Conservation (phyloP, 2,888 invertebrate species). For the Lamellibrachia satsuma region DNA sequence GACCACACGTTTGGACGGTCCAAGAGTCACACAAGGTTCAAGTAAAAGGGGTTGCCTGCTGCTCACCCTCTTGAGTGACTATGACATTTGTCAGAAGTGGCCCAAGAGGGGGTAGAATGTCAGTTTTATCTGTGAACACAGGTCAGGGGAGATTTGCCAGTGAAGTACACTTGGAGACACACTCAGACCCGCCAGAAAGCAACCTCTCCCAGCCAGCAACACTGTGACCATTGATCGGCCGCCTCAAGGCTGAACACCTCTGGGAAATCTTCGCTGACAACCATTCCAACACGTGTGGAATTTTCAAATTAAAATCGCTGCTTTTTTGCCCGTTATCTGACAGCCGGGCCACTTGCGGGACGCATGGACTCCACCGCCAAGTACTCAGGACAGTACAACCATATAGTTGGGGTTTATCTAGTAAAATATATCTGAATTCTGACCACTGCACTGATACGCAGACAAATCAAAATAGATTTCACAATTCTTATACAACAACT, state of each 20-base stretch:
- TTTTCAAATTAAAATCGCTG: background rate
- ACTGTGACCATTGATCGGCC: background rate
- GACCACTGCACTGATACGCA: background rate
- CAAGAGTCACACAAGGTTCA: background rate
- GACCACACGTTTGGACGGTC: background rate
- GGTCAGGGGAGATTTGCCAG: background rate
- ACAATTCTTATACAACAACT: background rate
- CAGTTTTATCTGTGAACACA: background rate
- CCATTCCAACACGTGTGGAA: constrained; percentile 12
- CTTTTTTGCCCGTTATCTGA: background rate
- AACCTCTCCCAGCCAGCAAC: background rate
- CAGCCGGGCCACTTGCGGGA: background rate
- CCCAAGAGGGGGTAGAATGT: background rate
- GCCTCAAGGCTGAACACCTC: background rate
- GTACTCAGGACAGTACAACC: background rate
- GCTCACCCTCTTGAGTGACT: background rate
- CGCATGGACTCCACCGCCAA: too few species aligned
- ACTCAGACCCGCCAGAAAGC: background rate
- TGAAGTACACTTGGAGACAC: background rate
- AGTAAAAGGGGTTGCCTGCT: background rate
- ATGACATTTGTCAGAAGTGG: background rate
- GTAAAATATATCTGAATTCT: background rate
- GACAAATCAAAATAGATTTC: constrained; percentile 5
- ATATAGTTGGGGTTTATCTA: background rate
- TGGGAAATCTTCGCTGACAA: constrained; percentile 6